Evolutionary conservation across 2,113 vertebrate species (phyloP).

Genomic region (Isichthys henryi): DNA sequence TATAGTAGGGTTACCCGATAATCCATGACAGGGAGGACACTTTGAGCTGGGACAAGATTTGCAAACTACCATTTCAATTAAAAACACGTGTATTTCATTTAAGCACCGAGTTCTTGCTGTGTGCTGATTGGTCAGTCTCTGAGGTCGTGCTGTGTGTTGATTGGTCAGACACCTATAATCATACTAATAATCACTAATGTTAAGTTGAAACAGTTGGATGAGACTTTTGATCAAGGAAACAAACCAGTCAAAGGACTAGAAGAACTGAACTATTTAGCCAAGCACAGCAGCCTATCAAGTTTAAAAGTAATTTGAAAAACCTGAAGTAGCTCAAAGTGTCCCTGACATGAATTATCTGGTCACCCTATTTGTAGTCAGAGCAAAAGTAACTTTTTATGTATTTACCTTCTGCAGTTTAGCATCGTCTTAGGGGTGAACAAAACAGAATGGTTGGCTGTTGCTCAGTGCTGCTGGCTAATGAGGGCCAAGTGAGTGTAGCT

Average conservation of each 20-base stretch:
- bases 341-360: background rate
- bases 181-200: background rate
- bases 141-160: background rate
- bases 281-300: background rate
- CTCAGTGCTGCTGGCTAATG: background rate
- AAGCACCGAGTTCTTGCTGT: background rate
- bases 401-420: background rate
- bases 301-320: background rate
- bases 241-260: background rate
- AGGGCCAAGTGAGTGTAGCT: background rate
- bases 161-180: background rate
- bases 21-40: background rate
- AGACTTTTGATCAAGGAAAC: background rate
- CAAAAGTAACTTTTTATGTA: background rate
- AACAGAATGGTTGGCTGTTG: background rate
- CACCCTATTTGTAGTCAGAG: background rate
- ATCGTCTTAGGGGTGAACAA: background rate
- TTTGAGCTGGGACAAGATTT: background rate
- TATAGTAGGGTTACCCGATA: background rate
- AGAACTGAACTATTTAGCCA: background rate
- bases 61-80: background rate
- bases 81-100: background rate
- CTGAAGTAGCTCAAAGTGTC: background rate
- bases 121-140: background rate
- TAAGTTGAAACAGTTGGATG: background rate